Base-by-base conservation (phyloP, 2,888 invertebrate genomes). In the Deilephila elpenor region DNA sequence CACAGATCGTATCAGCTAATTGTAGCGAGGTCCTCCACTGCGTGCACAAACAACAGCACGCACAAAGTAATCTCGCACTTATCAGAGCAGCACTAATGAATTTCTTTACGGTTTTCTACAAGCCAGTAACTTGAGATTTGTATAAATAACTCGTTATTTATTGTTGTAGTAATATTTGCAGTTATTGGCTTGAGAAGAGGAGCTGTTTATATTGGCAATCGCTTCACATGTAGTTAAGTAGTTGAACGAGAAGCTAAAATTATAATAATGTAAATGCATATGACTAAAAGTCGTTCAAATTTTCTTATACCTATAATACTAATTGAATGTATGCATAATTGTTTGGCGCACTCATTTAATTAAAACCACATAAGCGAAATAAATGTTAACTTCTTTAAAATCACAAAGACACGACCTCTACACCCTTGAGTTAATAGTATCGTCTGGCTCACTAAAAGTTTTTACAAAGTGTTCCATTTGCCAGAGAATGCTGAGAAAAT, bases 81-180 rank as follows among this genome's bases (percentile, higher is more conserved):
- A 80, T 71, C 80, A 78, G 82, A 82, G 82, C 82, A 77, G 20
- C 71, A 76, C 82, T 77, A 79, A 82, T 75, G 70, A 73, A 73
- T 74, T 75, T 75, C 73, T 80, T 74, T 73, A 77, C 76, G 74
- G 75, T 71, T 75, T 75, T 76, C 72, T 73, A 76, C 76, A 14
- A 67, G 44, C 44, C 25, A 44, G 51, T 67, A 67, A 67, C 25
- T 51, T 51, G 67, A 51, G 11, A 64, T 20, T 3, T 64, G n/a
- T 19, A 25, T 51, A 17, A 37, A n/a, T 25, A 56, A 56, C 56
- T n/a, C 56, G 56, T 56, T 56, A 56, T 56, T 17, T 56, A 56
- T n/a, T 17, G 17, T 56, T 56, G 7, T 53, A 4, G 17, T 17
- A 17, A 56, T 17, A 5, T 14, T 11, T 11, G 11, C 11, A 44